Evolutionary conservation across 2,797 vertebrate genomes (phyloP).

Genomic region (Acanthurus leucopareius): DNA sequence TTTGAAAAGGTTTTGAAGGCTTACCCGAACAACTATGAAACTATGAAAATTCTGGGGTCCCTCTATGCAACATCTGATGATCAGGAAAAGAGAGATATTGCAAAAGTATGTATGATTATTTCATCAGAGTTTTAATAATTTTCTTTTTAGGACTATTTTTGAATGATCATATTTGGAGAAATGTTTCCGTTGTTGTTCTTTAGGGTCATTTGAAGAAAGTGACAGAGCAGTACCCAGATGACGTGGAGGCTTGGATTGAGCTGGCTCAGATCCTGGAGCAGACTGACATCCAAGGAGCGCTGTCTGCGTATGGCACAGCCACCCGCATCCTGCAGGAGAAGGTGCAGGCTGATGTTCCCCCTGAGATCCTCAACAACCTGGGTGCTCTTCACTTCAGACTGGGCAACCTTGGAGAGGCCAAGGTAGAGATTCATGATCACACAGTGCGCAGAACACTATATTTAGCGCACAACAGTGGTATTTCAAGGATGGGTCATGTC

Average conservation of each 20-base stretch:
- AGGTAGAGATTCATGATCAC: constrained; percentile 82
- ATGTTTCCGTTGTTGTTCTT: constrained; percentile 4
- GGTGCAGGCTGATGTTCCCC: constrained; percentile 97
- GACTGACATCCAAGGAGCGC: constrained; percentile 97
- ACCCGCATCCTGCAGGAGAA: constrained; percentile 99
- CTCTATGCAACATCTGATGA: constrained; percentile 98
- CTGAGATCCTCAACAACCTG: constrained; percentile 99
- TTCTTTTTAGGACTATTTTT: not conserved
- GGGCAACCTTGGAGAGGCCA: constrained; percentile 97
- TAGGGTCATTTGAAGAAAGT: constrained; percentile 99
- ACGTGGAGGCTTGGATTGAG: constrained; percentile 99
- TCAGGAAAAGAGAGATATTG: constrained; percentile 98
- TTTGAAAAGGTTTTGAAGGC: constrained; percentile 99
- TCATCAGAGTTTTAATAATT: not conserved
- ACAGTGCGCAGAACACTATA: not conserved
- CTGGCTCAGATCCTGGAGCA: constrained; percentile 98
- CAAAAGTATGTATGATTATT: constrained; percentile 88
- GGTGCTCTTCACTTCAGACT: constrained; percentile 98
- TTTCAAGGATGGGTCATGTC: constrained; percentile 23
- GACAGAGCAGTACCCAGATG: constrained; percentile 98
- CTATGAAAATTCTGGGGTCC: constrained; percentile 99
- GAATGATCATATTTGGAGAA: not conserved
- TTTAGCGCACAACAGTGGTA: not conserved
- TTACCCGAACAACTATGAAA: constrained; percentile 99
- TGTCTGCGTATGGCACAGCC: constrained; percentile 98